Evolutionary conservation across 1,140 invertebrate genomes (phyloP).

Genomic region (Papilio dardanus): DNA sequence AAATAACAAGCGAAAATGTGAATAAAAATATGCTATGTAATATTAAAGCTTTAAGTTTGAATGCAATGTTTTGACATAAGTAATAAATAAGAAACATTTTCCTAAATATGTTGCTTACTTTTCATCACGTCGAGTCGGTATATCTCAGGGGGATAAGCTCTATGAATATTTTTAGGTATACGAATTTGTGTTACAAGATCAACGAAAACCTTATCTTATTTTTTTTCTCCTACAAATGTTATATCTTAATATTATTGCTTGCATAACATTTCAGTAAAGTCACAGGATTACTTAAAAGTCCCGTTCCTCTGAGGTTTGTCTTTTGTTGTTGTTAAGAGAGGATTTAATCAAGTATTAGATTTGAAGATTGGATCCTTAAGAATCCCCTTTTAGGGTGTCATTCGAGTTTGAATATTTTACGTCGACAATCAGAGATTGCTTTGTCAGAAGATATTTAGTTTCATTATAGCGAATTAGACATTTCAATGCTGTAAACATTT

Average conservation of each 20-base stretch:
- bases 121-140: slow-evolving; percentile 52
- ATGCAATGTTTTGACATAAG: slow-evolving; percentile 35
- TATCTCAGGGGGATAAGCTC: slow-evolving; percentile 58
- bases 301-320: slow-evolving; percentile 48
- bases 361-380: slow-evolving; percentile 44
- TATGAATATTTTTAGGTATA: slow-evolving; percentile 68
- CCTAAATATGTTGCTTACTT: slow-evolving; percentile 55
- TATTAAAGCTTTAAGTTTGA: slow-evolving; percentile 19
- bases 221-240: slow-evolving; percentile 39
- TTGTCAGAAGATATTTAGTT: slow-evolving; percentile 20
- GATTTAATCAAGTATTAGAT: slow-evolving; percentile 51
- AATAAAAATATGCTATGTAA: neutral
- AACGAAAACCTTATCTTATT: slow-evolving; percentile 41
- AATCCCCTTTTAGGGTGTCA: slow-evolving; percentile 25
- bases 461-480: slow-evolving; percentile 12
- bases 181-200: slow-evolving; percentile 49
- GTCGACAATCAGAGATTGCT: neutral
- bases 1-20: neutral
- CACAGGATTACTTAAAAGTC: slow-evolving; percentile 47
- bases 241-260: slow-evolving; percentile 49
- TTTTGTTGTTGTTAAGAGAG: slow-evolving; percentile 53
- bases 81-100: slow-evolving; percentile 50
- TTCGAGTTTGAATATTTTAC: slow-evolving; percentile 14
- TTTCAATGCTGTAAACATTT: neutral
- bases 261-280: slow-evolving; percentile 51